Evolutionary conservation across 2,888 invertebrate species (phyloP).

Genomic region (Cataglyphis livida): DNA sequence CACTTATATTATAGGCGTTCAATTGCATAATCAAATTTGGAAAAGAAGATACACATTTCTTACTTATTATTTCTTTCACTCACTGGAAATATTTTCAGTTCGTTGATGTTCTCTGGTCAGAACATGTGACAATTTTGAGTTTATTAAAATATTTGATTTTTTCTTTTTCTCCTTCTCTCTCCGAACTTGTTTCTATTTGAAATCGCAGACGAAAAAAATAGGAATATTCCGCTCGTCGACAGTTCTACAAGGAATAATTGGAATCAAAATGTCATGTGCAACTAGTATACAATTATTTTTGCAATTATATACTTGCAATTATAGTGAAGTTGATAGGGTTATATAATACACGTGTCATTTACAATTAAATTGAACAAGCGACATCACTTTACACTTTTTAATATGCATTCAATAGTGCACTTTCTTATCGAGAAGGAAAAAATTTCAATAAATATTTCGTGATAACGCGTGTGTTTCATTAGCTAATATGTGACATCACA

Average conservation of each 20-base stretch:
- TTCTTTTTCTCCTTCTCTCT: not conserved
- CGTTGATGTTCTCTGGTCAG: not conserved
- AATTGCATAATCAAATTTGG: not conserved
- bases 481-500: not conserved
- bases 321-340: not conserved
- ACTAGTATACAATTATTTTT: constrained; percentile 4
- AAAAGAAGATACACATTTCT: not conserved
- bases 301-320: not conserved
- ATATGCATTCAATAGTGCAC: not conserved
- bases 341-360: constrained; percentile 9
- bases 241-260: not conserved
- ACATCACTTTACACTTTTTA: not conserved
- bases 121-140: not conserved
- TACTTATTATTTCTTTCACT: not conserved
- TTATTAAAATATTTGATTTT: not conserved
- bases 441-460: not conserved
- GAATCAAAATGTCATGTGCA: not conserved
- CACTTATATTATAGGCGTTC: not conserved
- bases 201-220: not conserved
- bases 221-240: not conserved
- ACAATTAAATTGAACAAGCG: constrained; percentile 8
- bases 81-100: not conserved
- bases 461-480: not conserved
- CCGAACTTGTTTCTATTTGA: not conserved
- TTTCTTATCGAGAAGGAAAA: not conserved